Conservation (phyloP, 2,797 vertebrate species). For the Microctenopoma lineatum region DNA sequence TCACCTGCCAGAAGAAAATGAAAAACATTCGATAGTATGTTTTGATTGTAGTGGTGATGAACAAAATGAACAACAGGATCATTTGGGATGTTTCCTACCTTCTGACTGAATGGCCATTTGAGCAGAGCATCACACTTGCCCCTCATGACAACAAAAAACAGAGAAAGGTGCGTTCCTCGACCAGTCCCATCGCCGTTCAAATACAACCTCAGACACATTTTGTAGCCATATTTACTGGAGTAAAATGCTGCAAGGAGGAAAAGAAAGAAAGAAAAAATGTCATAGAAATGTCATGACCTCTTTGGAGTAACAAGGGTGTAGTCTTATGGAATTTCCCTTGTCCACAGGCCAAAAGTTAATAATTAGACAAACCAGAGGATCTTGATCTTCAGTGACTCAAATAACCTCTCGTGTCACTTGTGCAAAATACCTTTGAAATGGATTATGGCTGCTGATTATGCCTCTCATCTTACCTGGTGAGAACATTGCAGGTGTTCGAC, state of each 20-base stretch:
- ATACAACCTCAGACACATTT: conserved; percentile 97
- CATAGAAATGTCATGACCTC: conserved; percentile 12
- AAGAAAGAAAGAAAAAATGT: background rate
- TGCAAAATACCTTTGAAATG: background rate
- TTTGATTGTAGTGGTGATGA: accelerated
- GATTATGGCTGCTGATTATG: background rate
- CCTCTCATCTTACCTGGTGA: conserved; percentile 89
- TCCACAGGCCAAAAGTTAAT: conserved; percentile 19
- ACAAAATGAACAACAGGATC: accelerated
- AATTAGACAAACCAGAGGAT: conserved; percentile 18
- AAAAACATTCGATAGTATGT: background rate
- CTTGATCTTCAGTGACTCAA: conserved; percentile 5
- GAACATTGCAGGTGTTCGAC: conserved; percentile 93
- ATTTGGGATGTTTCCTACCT: conserved; percentile 78
- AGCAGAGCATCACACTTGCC: conserved; percentile 92
- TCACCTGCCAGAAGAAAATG: conserved; percentile 83
- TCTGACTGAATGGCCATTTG: conserved; percentile 98
- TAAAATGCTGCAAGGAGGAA: conserved; percentile 88
- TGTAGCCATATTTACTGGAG: conserved; percentile 97
- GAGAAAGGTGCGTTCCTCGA: conserved; percentile 90
- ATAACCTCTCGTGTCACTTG: background rate
- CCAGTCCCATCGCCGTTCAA: conserved; percentile 96
- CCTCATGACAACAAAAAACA: conserved; percentile 98
- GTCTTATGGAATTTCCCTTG: conserved; percentile 37
- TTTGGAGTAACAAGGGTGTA: conserved; percentile 42